Evolutionary conservation across 1,140 invertebrate species (phyloP).

Genomic region (Parapsyche elsis): DNA sequence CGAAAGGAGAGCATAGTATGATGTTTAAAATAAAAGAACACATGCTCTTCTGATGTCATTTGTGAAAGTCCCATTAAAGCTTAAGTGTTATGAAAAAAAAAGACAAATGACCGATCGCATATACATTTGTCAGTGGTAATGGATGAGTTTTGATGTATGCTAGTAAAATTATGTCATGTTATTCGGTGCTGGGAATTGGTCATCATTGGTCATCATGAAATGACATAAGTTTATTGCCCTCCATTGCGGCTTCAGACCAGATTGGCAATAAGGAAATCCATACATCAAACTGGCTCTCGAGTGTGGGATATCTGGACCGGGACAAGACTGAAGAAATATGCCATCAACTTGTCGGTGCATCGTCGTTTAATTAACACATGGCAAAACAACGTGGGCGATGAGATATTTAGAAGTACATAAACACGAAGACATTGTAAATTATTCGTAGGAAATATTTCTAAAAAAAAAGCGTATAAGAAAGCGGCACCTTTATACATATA

Average conservation of each 20-base stretch:
- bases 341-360: background rate
- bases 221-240: background rate
- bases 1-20: background rate
- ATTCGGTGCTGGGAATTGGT: background rate
- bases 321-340: background rate
- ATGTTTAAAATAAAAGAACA: background rate
- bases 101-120: background rate
- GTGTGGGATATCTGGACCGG: slow-evolving; percentile 27
- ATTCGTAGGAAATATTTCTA: background rate
- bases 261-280: slow-evolving; percentile 22
- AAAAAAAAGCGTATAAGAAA: background rate
- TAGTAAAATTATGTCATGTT: background rate
- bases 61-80: slow-evolving; percentile 16
- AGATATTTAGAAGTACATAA: background rate
- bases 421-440: no score
- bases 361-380: slow-evolving; percentile 1
- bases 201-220: background rate
- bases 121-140: background rate
- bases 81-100: background rate
- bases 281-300: background rate
- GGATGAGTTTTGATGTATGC: background rate
- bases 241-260: background rate
- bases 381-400: background rate
- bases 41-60: background rate
- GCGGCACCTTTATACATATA: background rate